phyloP scores from a whole-genome alignment of 23 tunicate genomes.

The Clavelina lepadiformis region DNA sequence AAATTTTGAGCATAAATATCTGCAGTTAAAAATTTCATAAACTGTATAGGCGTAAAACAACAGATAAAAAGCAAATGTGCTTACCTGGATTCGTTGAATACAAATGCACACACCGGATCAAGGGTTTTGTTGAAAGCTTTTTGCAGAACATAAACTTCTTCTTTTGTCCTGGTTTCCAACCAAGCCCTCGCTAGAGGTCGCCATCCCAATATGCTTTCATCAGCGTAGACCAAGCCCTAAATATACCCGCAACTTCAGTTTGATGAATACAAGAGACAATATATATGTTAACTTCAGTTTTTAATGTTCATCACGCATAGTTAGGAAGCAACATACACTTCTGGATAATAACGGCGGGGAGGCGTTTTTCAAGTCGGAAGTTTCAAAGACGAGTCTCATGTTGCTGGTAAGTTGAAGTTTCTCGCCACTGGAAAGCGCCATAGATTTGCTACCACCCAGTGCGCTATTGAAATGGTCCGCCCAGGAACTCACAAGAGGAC shows the following conservation, averaged over 20 bases:
- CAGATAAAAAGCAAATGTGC: not conserved
- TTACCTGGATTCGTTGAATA: conserved; percentile 70
- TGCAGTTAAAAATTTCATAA: not conserved
- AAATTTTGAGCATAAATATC: not conserved
- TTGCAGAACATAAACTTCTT: conserved; percentile 66
- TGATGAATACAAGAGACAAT: too few relatives aligned
- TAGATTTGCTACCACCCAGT: conserved; percentile 58
- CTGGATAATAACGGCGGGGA: conserved; percentile 74
- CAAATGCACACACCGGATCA: conserved; percentile 53
- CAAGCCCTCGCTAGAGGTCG: conserved; percentile 81
- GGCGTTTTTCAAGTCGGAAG: conserved; percentile 53
- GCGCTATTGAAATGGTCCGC: conserved; percentile 72
- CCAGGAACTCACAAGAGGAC: conserved; percentile 76
- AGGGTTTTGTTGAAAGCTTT: conserved; percentile 78
- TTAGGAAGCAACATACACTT: conserved; percentile 40
- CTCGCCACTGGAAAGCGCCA: conserved; percentile 80
- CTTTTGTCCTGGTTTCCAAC: conserved; percentile 64
- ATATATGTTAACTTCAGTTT: too few relatives aligned
- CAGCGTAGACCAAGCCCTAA: conserved; percentile 82
- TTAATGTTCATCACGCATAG: too few relatives aligned
- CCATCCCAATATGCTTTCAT: conserved; percentile 76
- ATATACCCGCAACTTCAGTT: not conserved
- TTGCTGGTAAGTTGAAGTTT: conserved; percentile 64
- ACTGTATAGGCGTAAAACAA: not conserved
- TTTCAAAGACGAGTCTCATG: conserved; percentile 81